phyloP scores from a whole-genome alignment of 2,797 vertebrate species.

The Malacoctenus gilli region DNA sequence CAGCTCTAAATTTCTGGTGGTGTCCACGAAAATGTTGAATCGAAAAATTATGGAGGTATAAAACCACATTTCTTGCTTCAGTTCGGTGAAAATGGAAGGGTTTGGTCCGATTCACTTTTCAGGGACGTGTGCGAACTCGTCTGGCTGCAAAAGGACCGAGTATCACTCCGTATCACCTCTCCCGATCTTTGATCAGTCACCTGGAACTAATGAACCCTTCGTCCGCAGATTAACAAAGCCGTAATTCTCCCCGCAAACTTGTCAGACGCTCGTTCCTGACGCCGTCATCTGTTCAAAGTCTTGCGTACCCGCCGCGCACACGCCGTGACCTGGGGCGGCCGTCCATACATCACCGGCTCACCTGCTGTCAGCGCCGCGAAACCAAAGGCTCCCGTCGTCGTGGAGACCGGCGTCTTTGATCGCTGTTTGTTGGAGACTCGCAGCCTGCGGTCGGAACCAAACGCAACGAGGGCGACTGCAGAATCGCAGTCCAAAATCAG shows the following conservation, averaged over 20 bases:
- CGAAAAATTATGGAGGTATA: too few species aligned
- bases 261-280: neutral
- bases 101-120: too few species aligned
- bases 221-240: constrained; percentile 8
- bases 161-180: too few species aligned
- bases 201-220: constrained; percentile 15
- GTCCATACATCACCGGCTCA: constrained; percentile 55
- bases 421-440: constrained; percentile 21
- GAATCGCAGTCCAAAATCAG: too few species aligned
- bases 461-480: constrained; percentile 24
- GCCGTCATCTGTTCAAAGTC: neutral
- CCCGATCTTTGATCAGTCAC: too few species aligned
- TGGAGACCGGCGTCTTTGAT: constrained; percentile 48
- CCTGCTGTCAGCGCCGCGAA: constrained; percentile 48
- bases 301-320: neutral
- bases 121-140: too few species aligned
- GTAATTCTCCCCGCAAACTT: neutral
- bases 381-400: constrained; percentile 23
- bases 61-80: too few species aligned
- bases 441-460: constrained; percentile 18
- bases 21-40: too few species aligned
- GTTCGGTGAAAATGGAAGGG: too few species aligned
- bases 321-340: constrained; percentile 36
- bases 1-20: too few species aligned
- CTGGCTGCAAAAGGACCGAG: too few species aligned